Base-by-base conservation (phyloP, 2,113 vertebrate species). In the Odobenus rosmarus region DNA sequence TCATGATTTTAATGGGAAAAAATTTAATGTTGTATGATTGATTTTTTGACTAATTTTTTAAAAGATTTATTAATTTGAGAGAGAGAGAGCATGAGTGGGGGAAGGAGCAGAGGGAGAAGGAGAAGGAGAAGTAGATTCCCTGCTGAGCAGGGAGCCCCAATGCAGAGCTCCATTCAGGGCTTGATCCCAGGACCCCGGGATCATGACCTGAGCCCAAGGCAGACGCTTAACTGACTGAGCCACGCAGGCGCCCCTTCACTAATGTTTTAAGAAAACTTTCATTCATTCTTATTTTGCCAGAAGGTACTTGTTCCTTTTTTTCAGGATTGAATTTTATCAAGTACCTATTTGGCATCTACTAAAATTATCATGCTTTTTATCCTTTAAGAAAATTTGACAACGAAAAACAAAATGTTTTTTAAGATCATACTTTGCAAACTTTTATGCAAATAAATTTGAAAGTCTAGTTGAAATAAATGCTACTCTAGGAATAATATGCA, bases 1-100 rank as follows among this genome's bases (percentile, higher is more conserved):
- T 95, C 28, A 61, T 36, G n/a, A 93, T 80, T 91, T 93, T 79
- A 87, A 59, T 67, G 33, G 57, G 61, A 91, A 88, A 88, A 74
- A 21, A 93, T 49, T 89, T 86, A 67, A 57, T 21, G 7, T 64
- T 93, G 42, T 26, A 74, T 19, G 19, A 64, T 71, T 85, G 16
- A 82, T 62, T 10, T n/a, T n/a, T 53, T 80, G 7, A 36, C n/a
- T 59, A 53, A 53, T 59, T 69, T 69, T 69, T 67, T 33, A 16
- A 7, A 67, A 67, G 62, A 67, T 33, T 67, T 67, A 33, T 33
- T 64, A 31, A 33, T 64, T 33, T 33, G 62, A 67, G 62, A 67
- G 61, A 62, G 59, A 33, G 6, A 0, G 31, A 67, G 62, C 62
- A 33, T 1, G 2, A 33, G 31, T 67, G 62, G 62, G 31, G 31